phyloP scores from a whole-genome alignment of 2,113 vertebrate species.

The Acanthisitta chloris region DNA sequence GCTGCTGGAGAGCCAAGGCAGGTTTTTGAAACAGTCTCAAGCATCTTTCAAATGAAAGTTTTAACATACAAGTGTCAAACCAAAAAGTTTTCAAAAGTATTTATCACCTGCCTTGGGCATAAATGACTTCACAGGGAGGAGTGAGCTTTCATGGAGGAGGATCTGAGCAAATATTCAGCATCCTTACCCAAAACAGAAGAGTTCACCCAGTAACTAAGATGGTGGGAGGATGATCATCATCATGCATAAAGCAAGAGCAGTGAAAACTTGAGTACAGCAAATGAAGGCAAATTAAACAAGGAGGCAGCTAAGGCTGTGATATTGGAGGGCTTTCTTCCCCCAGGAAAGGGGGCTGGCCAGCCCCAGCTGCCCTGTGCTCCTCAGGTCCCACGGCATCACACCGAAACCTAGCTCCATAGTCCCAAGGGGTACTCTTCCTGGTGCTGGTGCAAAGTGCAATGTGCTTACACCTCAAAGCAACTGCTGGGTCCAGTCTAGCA shows the following conservation, averaged over 20 bases:
- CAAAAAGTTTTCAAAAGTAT: slow-evolving; percentile 20
- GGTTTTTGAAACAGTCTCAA: background rate
- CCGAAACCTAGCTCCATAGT: background rate
- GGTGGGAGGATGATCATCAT: background rate
- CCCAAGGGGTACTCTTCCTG: background rate
- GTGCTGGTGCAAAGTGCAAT: background rate
- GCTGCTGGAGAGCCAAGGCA: background rate
- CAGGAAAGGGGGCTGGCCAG: background rate
- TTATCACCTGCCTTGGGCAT: background rate
- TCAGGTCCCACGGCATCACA: background rate
- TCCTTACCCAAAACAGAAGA: background rate
- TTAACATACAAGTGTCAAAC: slow-evolving; percentile 13
- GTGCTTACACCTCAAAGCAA: background rate
- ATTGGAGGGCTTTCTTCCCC: background rate
- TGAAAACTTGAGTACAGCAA: background rate
- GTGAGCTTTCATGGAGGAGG: background rate
- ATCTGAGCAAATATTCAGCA: slow-evolving; percentile 48
- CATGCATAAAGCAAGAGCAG: background rate
- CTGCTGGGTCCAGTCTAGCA: background rate
- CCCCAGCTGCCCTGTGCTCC: background rate
- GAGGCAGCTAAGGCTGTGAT: background rate
- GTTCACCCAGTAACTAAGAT: background rate
- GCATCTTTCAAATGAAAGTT: background rate
- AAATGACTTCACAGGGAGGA: slow-evolving; percentile 40
- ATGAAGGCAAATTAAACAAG: background rate